Evolutionary conservation across 2,113 vertebrate genomes (phyloP).

Genomic region (Cnemophilus loriae): DNA sequence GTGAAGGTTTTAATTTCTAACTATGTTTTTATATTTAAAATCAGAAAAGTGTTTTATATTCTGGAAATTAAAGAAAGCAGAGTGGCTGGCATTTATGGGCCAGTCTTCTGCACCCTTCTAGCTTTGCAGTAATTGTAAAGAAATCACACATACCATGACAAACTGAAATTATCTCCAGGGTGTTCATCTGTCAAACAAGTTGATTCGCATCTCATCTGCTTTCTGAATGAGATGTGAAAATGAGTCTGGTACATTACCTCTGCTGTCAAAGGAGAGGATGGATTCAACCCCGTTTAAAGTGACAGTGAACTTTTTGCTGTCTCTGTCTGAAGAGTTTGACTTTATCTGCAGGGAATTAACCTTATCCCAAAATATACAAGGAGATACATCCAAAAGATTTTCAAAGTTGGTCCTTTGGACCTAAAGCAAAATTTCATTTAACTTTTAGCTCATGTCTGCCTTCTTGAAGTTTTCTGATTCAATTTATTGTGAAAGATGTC

Average conservation of each 20-base stretch:
- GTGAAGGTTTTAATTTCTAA: background rate
- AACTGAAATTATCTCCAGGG: conserved; percentile 29
- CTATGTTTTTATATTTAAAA: background rate
- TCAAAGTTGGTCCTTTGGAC: background rate
- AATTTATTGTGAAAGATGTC: background rate
- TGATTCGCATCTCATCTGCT: conserved; percentile 48
- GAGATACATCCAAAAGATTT: background rate
- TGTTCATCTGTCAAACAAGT: conserved; percentile 46
- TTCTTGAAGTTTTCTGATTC: background rate
- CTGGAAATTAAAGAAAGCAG: background rate
- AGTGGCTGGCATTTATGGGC: background rate
- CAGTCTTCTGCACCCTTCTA: background rate
- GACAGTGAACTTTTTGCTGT: background rate
- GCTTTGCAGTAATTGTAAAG: background rate
- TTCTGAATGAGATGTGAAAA: conserved; percentile 60
- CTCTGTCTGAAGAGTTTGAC: conserved; percentile 6
- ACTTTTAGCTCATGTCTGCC: background rate
- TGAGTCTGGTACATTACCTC: conserved; percentile 17
- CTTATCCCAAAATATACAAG: background rate
- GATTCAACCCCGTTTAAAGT: conserved; percentile 15
- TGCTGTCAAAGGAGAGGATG: conserved; percentile 28
- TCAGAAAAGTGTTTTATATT: background rate
- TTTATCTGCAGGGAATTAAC: conserved; percentile 17
- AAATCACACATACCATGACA: conserved; percentile 5
- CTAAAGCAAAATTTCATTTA: background rate